Percentiles rank a stretch among this genome's conserved stretches.
phyloP scores from a whole-genome alignment of 1,140 invertebrate genomes.

The Leptopilina clavipes region DNA sequence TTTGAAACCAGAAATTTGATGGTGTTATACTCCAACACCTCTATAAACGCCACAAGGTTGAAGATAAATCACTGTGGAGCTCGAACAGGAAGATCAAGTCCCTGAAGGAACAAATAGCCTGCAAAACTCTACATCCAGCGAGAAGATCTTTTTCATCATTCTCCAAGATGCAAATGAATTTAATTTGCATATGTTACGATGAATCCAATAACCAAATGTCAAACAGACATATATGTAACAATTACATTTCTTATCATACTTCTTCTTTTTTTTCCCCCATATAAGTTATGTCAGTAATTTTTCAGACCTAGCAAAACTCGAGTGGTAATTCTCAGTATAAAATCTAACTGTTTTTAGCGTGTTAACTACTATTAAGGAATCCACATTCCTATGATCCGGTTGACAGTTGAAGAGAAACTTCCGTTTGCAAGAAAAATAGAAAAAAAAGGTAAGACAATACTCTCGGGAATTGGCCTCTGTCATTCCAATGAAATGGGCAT shows the following conservation, averaged over 20 bases:
- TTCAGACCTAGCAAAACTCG: not conserved
- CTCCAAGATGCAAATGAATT: not conserved
- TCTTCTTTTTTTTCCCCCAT: not conserved
- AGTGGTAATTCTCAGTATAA: not conserved
- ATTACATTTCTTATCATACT: not conserved
- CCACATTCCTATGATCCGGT: slow-evolving; percentile 25
- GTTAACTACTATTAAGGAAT: slow-evolving; percentile 18
- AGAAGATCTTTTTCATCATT: slow-evolving; percentile 16
- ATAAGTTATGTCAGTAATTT: not conserved
- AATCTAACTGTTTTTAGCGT: slow-evolving; percentile 32
- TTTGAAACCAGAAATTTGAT: slow-evolving; percentile 13
- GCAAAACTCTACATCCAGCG: not conserved
- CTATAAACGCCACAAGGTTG: slow-evolving; percentile 16
- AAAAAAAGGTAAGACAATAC: not conserved
- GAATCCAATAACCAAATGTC: not conserved
- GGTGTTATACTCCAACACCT: slow-evolving; percentile 9
- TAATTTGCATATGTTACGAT: not conserved
- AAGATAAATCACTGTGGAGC: slow-evolving; percentile 11
- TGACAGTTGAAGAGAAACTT: slow-evolving; percentile 31
- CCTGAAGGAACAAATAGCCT: slow-evolving; percentile 12
- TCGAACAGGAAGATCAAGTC: slow-evolving; percentile 27
- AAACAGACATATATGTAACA: not conserved
- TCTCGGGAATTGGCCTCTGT: not conserved
- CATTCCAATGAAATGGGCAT: not conserved
- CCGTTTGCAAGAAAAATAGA: slow-evolving; percentile 1